phyloP scores from a whole-genome alignment of 2,888 invertebrate genomes.

The Helleia helle region DNA sequence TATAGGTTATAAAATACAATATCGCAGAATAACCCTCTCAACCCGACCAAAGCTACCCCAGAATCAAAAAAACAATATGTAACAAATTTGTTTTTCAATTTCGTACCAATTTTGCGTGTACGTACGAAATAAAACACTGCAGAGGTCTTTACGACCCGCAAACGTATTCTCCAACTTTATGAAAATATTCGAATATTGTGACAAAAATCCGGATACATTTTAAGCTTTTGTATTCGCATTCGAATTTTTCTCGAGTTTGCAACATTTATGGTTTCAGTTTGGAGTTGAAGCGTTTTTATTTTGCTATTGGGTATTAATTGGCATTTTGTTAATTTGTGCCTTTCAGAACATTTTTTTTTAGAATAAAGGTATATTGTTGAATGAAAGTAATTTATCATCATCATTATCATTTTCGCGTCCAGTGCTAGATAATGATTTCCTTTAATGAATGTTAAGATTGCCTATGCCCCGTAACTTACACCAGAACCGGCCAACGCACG shows the following conservation, averaged over 20 bases:
- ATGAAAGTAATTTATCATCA: too few relatives aligned
- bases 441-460: too few relatives aligned
- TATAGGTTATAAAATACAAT: neutral
- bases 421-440: too few relatives aligned
- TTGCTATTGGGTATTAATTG: neutral
- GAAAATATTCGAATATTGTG: conserved; percentile 50
- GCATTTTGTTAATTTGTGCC: neutral
- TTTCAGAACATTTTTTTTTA: too few relatives aligned
- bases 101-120: conserved; percentile 70
- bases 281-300: neutral
- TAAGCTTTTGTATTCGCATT: conserved; percentile 22
- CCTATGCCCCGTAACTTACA: too few relatives aligned
- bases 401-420: too few relatives aligned
- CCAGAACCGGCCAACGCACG: too few relatives aligned
- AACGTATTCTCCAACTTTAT: conserved; percentile 46
- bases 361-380: too few relatives aligned
- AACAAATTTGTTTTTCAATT: conserved; percentile 74
- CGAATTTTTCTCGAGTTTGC: too few relatives aligned
- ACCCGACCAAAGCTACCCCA: conserved; percentile 25
- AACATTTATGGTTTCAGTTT: too few relatives aligned
- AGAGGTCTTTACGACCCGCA: conserved; percentile 68
- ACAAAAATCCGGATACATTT: conserved; percentile 36
- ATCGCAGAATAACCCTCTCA: conserved; percentile 33
- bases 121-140: conserved; percentile 56
- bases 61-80: conserved; percentile 69